Conservation (phyloP, 1,140 invertebrate genomes). For the Brachionus rubens region DNA sequence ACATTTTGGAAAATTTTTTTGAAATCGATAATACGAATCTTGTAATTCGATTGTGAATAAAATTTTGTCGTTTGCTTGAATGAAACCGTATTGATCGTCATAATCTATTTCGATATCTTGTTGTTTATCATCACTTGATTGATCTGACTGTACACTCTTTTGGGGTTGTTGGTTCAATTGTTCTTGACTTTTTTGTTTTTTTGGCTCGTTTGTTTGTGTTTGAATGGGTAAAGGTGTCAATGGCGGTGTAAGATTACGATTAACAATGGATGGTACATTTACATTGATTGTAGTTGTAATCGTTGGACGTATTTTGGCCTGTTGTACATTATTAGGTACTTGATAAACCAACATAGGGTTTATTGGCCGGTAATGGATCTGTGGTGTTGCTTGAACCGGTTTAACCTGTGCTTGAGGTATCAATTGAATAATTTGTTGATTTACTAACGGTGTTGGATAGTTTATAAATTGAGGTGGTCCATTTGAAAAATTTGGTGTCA, state of each 20-base stretch:
- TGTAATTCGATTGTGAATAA: neutral
- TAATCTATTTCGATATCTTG: neutral
- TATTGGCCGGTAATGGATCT: no score
- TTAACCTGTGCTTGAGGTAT: no score
- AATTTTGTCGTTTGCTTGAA: slow-evolving; percentile 1
- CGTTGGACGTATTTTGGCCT: neutral
- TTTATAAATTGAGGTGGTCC: no score
- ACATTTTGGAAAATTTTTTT: slow-evolving; percentile 7
- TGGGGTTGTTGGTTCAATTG: neutral
- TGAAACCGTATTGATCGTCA: neutral
- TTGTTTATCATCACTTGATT: neutral
- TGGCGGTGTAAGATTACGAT: neutral
- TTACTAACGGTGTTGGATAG: no score
- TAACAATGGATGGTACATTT: neutral
- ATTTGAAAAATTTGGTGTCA: no score
- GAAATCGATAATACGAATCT: neutral
- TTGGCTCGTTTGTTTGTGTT: neutral
- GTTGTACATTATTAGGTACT: neutral
- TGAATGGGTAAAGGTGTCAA: neutral
- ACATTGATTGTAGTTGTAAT: neutral
- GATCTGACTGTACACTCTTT: neutral
- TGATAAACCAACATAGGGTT: no score
- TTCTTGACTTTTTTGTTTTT: neutral
- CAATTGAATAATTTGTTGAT: no score
- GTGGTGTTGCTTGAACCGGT: no score